Percentiles rank a stretch among this genome's conserved stretches.
phyloP scores from a whole-genome alignment of 2,113 vertebrate species.

The Mystacornis crossleyi region DNA sequence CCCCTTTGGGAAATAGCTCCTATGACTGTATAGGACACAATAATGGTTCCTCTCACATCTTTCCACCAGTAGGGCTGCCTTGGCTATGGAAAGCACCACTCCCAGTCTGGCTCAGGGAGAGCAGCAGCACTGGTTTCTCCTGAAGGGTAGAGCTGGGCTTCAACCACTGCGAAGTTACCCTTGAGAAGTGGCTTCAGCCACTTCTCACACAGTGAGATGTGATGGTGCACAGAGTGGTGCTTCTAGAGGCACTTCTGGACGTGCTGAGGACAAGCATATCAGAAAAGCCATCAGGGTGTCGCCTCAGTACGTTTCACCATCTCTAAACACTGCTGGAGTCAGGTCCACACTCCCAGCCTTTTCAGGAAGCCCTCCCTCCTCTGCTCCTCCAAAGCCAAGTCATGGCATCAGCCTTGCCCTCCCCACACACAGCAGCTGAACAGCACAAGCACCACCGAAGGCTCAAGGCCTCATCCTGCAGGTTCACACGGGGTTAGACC shows the following conservation, averaged over 20 bases:
- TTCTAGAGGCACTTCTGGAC: neutral
- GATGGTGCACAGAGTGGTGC: neutral
- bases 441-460: neutral
- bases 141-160: neutral
- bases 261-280: fast-evolving
- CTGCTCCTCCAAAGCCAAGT: neutral
- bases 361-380: neutral
- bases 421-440: neutral
- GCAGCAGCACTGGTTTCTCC: neutral
- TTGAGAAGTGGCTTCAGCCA: neutral
- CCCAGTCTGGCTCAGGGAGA: neutral
- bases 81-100: neutral
- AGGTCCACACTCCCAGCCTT: neutral
- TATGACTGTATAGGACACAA: fast-evolving
- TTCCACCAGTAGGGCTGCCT: neutral
- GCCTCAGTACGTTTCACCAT: neutral
- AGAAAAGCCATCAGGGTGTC: neutral
- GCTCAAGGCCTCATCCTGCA: neutral
- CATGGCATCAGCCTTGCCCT: neutral
- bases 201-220: no score
- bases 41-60: neutral
- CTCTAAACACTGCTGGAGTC: neutral
- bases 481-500: neutral
- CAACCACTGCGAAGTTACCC: neutral
- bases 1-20: neutral